Percentiles rank a stretch among this genome's conserved stretches.
These are phyloP conservation scores for Latheticus oryzae DNA, from an alignment of 2,888 invertebrate genomes.

Conservation along the genomic window DNA sequence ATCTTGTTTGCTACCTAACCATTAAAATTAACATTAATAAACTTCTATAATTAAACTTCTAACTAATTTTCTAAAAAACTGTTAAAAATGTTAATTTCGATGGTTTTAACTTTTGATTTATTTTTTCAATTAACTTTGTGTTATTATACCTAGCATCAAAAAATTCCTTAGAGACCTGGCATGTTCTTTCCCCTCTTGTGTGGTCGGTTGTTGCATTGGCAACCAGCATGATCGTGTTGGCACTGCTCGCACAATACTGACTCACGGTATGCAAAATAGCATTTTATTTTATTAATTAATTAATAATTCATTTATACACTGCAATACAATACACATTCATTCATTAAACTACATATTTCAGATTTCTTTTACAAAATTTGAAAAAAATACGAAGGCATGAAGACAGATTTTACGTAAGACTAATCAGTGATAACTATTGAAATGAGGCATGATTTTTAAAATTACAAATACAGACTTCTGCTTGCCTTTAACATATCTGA, in stretches of 20 bases:
- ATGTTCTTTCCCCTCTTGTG: conserved; percentile 64
- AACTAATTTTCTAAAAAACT: conserved; percentile 8
- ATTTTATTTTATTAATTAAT: conserved; percentile 45
- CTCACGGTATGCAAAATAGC: conserved; percentile 60
- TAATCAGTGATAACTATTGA: conserved; percentile 50
- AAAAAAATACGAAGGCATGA: background rate
- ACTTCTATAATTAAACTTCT: conserved; percentile 43
- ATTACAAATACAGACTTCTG: conserved; percentile 47
- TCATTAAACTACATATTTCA: conserved; percentile 17
- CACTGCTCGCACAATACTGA: conserved; percentile 65
- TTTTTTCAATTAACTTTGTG: conserved; percentile 55
- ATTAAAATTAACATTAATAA: conserved; percentile 56
- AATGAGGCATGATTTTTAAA: conserved; percentile 58
- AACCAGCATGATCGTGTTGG: conserved; percentile 66
- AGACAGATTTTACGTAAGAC: conserved; percentile 1
- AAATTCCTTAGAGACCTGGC: conserved; percentile 64
- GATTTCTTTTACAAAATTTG: too few relatives aligned
- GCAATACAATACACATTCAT: conserved; percentile 37
- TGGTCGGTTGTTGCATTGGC: conserved; percentile 66
- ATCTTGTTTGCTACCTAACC: conserved; percentile 49
- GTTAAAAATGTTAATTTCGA: conserved; percentile 57
- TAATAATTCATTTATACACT: conserved; percentile 39
- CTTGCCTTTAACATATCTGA: conserved; percentile 53
- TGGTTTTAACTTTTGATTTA: conserved; percentile 53
- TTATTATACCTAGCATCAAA: conserved; percentile 61